Conservation (phyloP, 1,140 invertebrate species). For the Apolygus lucorum region DNA sequence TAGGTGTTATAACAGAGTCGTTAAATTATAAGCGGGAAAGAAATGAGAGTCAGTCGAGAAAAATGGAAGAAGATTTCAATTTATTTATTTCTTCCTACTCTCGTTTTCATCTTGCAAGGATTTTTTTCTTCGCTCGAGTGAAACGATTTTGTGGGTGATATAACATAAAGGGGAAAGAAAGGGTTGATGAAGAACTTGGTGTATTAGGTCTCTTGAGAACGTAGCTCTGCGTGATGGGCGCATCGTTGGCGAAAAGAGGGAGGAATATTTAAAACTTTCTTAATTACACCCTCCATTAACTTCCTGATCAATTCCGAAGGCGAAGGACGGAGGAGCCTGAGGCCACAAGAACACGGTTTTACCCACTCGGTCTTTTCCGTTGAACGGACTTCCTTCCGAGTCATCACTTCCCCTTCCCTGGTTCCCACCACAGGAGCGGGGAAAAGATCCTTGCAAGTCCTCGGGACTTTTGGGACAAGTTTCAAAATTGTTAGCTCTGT, state of each 20-base stretch:
- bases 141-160: background rate
- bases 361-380: too few relatives aligned
- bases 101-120: background rate
- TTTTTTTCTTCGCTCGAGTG: background rate
- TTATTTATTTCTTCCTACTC: background rate
- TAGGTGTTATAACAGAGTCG: background rate
- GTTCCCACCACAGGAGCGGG: too few relatives aligned
- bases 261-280: conserved; percentile 28
- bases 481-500: too few relatives aligned
- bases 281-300: conserved; percentile 27
- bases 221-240: background rate
- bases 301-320: conserved; percentile 21
- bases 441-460: too few relatives aligned
- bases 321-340: conserved; percentile 8
- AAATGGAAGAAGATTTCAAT: background rate
- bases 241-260: background rate
- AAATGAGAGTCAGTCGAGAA: background rate
- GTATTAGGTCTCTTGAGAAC: background rate
- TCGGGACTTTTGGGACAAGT: too few relatives aligned
- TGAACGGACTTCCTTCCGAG: too few relatives aligned
- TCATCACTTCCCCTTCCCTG: too few relatives aligned
- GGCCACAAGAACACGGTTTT: conserved; percentile 3
- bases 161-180: background rate
- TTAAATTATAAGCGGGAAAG: background rate
- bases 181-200: background rate